Conservation (phyloP, 2,888 invertebrate species). For the Agrotis exclamationis region DNA sequence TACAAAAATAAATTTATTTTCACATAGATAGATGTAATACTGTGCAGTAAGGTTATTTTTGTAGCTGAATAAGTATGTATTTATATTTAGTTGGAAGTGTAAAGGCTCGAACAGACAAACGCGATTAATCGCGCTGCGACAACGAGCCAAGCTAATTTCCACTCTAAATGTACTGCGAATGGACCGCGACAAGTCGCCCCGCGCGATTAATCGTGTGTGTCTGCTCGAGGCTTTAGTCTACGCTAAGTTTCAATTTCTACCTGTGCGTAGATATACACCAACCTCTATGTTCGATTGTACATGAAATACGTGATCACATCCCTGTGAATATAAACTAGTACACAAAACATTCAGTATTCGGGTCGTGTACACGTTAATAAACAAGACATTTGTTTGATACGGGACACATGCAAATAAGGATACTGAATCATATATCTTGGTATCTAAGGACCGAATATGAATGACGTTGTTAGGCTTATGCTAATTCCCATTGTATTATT, state of each 20-base stretch:
- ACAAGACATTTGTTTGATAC: conserved; percentile 66
- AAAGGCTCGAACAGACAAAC: too few relatives aligned
- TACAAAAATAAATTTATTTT: too few relatives aligned
- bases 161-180: too few relatives aligned
- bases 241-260: background rate
- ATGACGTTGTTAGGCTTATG: conserved; percentile 19
- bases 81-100: too few relatives aligned
- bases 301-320: conserved; percentile 62
- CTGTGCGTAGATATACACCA: background rate
- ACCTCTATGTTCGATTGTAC: conserved; percentile 17
- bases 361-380: conserved; percentile 60
- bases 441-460: conserved; percentile 34
- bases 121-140: too few relatives aligned
- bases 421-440: conserved; percentile 56
- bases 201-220: too few relatives aligned
- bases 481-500: conserved; percentile 19
- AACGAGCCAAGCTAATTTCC: too few relatives aligned
- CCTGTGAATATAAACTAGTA: conserved; percentile 58
- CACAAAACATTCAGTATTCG: conserved; percentile 62
- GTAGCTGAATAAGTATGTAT: too few relatives aligned
- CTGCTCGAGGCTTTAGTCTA: too few relatives aligned
- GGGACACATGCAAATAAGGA: conserved; percentile 60
- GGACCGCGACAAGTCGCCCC: too few relatives aligned
- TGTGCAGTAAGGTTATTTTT: too few relatives aligned
- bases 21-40: too few relatives aligned